Conservation (phyloP, 2,113 vertebrate genomes). For the Arvicanthis niloticus region DNA sequence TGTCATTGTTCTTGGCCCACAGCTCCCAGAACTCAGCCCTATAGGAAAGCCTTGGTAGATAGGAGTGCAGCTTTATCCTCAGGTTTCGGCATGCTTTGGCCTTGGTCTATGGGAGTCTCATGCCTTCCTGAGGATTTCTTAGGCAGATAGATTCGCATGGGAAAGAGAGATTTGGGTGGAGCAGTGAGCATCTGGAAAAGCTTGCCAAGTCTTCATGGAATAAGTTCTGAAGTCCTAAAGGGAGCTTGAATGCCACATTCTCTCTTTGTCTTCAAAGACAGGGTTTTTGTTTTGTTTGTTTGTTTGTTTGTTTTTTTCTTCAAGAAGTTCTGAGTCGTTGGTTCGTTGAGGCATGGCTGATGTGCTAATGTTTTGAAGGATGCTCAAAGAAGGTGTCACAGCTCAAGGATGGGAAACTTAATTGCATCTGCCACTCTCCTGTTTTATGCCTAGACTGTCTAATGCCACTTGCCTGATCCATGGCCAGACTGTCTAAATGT, state of each 20-base stretch:
- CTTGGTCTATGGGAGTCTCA: background rate
- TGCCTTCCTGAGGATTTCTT: background rate
- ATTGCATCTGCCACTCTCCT: background rate
- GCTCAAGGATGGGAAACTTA: background rate
- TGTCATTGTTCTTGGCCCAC: background rate
- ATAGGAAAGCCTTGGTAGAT: background rate
- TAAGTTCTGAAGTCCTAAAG: background rate
- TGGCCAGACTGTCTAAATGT: background rate
- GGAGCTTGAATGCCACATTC: background rate
- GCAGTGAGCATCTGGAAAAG: background rate
- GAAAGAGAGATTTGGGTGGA: background rate
- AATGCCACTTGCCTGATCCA: background rate
- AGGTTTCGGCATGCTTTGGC: background rate
- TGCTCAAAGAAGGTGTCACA: background rate
- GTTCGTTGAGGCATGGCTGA: background rate
- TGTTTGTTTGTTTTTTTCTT: no score
- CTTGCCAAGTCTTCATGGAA: fast-evolving
- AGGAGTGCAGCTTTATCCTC: background rate
- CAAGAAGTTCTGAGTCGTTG: background rate
- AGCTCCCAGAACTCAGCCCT: background rate
- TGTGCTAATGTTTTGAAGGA: background rate
- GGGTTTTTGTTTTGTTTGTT: background rate
- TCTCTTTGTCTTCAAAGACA: background rate
- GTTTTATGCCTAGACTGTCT: background rate
- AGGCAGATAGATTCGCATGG: background rate